phyloP scores from a whole-genome alignment of 2,888 invertebrate genomes.

The Zaprionus bogoriensis region DNA sequence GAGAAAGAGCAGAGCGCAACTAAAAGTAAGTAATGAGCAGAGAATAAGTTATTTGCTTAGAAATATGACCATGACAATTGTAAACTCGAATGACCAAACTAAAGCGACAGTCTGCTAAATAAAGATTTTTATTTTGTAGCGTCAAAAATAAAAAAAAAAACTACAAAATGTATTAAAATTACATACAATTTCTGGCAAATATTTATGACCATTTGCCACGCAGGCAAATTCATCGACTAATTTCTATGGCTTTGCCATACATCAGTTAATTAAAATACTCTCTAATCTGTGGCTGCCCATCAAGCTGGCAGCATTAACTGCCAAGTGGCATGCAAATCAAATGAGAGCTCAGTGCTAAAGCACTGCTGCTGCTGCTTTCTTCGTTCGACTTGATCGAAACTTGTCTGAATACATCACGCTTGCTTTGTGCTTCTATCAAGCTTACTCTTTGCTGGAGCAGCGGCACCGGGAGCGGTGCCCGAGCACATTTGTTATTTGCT shows the following conservation, averaged over 20 bases:
- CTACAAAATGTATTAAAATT: no score
- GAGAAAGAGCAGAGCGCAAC: neutral
- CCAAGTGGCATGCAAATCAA: conserved; percentile 59
- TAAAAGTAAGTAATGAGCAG: neutral
- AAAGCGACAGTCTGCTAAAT: no score
- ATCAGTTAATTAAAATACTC: conserved; percentile 36
- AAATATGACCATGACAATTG: neutral
- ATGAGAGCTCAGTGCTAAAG: conserved; percentile 4
- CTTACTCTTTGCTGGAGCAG: neutral
- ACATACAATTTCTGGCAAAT: no score
- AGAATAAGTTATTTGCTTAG: neutral
- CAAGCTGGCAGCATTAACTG: conserved; percentile 27
- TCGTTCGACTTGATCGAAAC: conserved; percentile 14
- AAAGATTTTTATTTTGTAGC: no score
- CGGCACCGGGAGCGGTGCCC: neutral
- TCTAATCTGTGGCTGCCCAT: neutral
- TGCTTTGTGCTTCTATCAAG: conserved; percentile 22
- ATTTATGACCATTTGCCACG: neutral
- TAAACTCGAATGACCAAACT: no score
- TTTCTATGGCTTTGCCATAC: neutral
- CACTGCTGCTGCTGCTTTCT: conserved; percentile 1
- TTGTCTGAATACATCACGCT: neutral
- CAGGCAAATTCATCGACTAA: neutral
- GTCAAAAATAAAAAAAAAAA: no score
- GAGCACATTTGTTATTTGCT: conserved; percentile 57